Evolutionary conservation across 2,797 vertebrate genomes (phyloP), one percentile per base, ranked within the genome.

Genomic region (Urophycis tenuis): DNA sequence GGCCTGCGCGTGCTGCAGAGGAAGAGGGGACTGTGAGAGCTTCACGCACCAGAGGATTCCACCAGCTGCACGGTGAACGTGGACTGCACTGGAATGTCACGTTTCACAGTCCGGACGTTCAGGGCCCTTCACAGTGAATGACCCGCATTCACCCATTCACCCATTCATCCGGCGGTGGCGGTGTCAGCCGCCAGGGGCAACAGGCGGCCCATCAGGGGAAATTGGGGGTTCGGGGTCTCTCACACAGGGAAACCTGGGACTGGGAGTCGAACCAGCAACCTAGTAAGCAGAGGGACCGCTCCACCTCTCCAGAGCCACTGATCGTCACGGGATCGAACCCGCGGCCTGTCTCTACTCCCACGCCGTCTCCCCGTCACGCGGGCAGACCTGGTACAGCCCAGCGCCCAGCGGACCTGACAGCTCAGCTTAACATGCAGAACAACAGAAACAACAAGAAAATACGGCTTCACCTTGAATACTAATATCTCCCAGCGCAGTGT

Each of bases 401-500:
- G 22, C 45, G 7, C 19, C 60, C 82, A 72, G 80, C 79, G 83
- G 78, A 81, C 72, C 78, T 75, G 72, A 80, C 82, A 75, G 80
- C 72, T 77, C 34, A 14, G 78, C 75, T 81, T 82, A 86, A 78
- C 67, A 81, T 82, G 83, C 81, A 87, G 85, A 33, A 49, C 77
- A 81, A 77, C 72, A 77, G 11, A 53, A 22, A 53, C 45, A 53
- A 53, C 17, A 19, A 74, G 74, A 77, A 71, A 73, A 80, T 39
- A n/a, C 83, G 79, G 77, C 70, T 81, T 79, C 79, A 78, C 64
- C 69, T 25, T 64, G 78, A 76, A 82, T 77, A 73, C 79, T 64
- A 30, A 70, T 74, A 22, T 53, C 19, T n/a, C 3, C 45, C 45
- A 19, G 45, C 6, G 45, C 17, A 19, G 45, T 5, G 5, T 22